Conservation (phyloP, 2,888 invertebrate genomes). For the Nesidiocoris tenuis region DNA sequence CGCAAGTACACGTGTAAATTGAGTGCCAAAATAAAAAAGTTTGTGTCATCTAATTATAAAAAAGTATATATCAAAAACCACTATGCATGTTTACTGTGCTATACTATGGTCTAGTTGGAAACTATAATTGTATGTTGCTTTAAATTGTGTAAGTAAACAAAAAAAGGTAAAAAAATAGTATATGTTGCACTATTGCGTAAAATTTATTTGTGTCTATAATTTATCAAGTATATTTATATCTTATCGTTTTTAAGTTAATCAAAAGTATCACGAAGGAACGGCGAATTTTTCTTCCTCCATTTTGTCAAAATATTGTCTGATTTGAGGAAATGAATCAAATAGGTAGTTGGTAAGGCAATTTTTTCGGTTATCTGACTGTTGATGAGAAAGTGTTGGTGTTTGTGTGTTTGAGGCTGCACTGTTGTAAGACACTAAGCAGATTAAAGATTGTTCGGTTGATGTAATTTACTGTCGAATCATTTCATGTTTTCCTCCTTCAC, state of each 20-base stretch:
- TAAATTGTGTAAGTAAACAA: conserved; percentile 36
- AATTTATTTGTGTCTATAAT: conserved; percentile 41
- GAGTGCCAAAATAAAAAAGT: conserved; percentile 34
- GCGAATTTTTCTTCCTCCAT: conserved; percentile 44
- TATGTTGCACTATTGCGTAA: conserved; percentile 41
- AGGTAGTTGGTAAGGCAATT: conserved; percentile 36
- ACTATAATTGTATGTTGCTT: conserved; percentile 41
- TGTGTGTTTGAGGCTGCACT: conserved; percentile 49
- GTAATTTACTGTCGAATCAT: too few relatives aligned
- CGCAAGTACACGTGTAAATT: conserved; percentile 41
- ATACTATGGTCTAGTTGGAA: conserved; percentile 43
- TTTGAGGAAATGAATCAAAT: conserved; percentile 39
- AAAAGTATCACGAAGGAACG: conserved; percentile 29
- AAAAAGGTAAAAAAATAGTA: conserved; percentile 39
- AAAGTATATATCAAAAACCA: conserved; percentile 30
- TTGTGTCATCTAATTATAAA: conserved; percentile 38
- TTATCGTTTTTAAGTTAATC: conserved; percentile 39
- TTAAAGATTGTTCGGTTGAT: conserved; percentile 49
- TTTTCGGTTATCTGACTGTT: conserved; percentile 42
- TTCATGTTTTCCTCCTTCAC: background rate
- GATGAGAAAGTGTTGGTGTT: conserved; percentile 46
- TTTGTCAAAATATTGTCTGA: conserved; percentile 46
- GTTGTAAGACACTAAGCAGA: conserved; percentile 45
- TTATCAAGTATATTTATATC: conserved; percentile 40
- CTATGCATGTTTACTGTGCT: conserved; percentile 38